Base-by-base conservation (phyloP, 2,113 vertebrate genomes). In the Epinephelus moara region DNA sequence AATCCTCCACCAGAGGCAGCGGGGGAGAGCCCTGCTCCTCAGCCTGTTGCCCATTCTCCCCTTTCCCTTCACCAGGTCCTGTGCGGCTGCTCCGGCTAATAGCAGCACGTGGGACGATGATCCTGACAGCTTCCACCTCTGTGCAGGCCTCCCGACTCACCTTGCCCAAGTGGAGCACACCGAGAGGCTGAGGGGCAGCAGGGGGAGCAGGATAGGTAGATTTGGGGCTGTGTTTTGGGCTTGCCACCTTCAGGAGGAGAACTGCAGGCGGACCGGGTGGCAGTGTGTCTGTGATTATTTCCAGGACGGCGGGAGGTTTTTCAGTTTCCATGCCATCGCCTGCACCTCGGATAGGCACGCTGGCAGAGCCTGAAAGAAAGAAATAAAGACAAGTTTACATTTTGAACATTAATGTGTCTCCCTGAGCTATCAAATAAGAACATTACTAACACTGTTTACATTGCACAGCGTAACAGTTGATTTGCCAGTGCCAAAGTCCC, bases 321-420 rank as follows among this genome's bases (percentile, higher is more conserved):
- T 97, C 95, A 0, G 94, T 99, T 96, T 99, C 98, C 98, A 99
- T 99, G 91, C 98, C 98, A 96, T 99, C 98, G 18, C 98, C 98
- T 45, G 97, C 93, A 45, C 97, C 96, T 89, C 98, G 95, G 52
- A 99, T 37, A 2, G 96, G 96, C 78, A 95, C 93, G 0, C 82
- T 78, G 76, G 92, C 85, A 52, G 92, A 89, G 84, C 14, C 92
- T 91, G 57, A 45, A 80, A 49, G 14, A 70, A 64, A 10, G 40
- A 52, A 19, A 78, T 17, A 55, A 61, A 11, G 19, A 3, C 1
- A 42, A 3, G 21, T 49, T 76, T 53, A 57, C 14, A 62, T 2
- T 47, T 47, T 68, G 18, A 2, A 21, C 53, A 53, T 17, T 6
- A 42, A 42, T 21, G 21, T n/a, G n/a, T 66, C 18, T 8, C 42